These are phyloP conservation scores for Alectura lathami DNA, from an alignment of 2,113 vertebrate genomes.

Conservation along the genomic window DNA sequence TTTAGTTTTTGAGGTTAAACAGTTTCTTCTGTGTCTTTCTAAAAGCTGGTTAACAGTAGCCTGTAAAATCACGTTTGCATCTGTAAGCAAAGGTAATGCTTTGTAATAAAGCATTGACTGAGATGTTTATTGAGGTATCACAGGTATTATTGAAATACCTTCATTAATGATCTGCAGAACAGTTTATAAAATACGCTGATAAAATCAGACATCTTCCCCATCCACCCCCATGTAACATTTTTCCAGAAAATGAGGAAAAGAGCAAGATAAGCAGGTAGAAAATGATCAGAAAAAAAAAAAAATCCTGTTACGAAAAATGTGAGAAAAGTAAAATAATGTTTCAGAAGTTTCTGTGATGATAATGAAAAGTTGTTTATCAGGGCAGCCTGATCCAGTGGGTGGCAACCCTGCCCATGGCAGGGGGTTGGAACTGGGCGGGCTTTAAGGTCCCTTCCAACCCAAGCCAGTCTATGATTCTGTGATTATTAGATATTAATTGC, in stretches of 20 bases:
- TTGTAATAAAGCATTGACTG: rapidly evolving
- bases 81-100: neutral
- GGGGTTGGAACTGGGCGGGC: too few relatives aligned
- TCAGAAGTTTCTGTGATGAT: neutral
- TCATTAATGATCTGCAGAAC: neutral
- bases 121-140: neutral
- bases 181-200: neutral
- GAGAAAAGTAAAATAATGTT: neutral
- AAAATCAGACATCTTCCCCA: neutral
- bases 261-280: neutral
- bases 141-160: neutral
- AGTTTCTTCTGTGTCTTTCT: neutral
- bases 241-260: neutral
- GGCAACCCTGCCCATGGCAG: too few relatives aligned
- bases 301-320: neutral
- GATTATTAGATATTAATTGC: neutral
- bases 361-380: neutral
- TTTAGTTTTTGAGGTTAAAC: neutral
- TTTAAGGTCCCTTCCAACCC: too few relatives aligned
- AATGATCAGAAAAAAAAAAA: neutral
- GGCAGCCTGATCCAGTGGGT: too few relatives aligned
- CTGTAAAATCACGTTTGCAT: neutral
- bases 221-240: neutral
- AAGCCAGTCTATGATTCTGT: too few relatives aligned
- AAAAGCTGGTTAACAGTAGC: rapidly evolving